phyloP scores from a whole-genome alignment of 2,888 invertebrate genomes.

The Drosophila aldrichi region DNA sequence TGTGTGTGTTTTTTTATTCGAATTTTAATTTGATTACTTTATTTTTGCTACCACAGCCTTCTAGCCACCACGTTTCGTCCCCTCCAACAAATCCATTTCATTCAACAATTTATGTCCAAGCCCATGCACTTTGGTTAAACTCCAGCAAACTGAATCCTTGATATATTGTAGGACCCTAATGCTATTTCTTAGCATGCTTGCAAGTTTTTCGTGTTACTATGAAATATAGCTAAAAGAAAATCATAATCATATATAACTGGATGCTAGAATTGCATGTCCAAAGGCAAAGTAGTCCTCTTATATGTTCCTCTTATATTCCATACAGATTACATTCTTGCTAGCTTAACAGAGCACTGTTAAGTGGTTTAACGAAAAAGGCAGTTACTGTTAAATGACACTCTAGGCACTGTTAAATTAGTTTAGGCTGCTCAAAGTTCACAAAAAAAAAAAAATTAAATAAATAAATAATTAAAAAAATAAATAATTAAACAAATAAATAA shows the following conservation, averaged over 20 bases:
- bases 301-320: no score
- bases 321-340: no score
- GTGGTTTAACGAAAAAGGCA: no score
- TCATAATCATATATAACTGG: background rate
- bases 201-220: background rate
- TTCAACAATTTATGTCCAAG: conserved; percentile 29
- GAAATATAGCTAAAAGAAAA: conserved; percentile 1
- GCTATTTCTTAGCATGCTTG: conserved; percentile 25
- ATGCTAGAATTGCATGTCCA: no score
- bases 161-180: conserved; percentile 23
- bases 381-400: background rate
- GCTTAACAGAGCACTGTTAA: no score
- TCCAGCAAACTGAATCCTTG: conserved; percentile 29
- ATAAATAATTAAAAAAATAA: no score
- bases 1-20: conserved; percentile 58
- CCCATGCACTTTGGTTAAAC: conserved; percentile 19
- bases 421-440: background rate
- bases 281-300: background rate
- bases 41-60: conserved; percentile 16
- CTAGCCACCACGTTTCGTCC: conserved; percentile 11
- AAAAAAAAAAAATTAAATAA: no score
- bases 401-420: background rate
- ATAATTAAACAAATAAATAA: no score
- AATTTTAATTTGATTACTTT: conserved; percentile 81
- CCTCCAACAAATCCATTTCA: conserved; percentile 21